Conservation (phyloP, 2,113 vertebrate genomes). For the Lethenteron reissneri region DNA sequence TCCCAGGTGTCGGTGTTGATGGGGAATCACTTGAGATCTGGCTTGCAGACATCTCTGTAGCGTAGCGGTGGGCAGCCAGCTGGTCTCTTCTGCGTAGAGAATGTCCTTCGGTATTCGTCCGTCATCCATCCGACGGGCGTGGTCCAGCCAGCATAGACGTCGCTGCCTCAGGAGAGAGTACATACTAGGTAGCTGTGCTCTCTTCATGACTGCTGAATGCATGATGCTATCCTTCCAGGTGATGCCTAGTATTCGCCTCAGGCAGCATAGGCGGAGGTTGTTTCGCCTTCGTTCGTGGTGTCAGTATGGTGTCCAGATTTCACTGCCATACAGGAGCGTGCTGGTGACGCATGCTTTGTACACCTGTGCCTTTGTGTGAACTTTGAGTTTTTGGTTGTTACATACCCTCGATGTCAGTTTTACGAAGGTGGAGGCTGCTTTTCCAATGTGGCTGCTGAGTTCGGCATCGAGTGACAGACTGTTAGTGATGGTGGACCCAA, state of each 20-base stretch:
- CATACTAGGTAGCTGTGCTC: background rate
- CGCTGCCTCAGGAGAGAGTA: background rate
- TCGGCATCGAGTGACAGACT: background rate
- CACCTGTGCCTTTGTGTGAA: background rate
- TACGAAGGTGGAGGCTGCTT: background rate
- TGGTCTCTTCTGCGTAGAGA: background rate
- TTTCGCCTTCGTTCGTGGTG: background rate
- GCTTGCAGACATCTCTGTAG: background rate
- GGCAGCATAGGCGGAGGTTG: background rate
- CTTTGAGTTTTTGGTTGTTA: background rate
- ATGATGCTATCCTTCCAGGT: background rate
- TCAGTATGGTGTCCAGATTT: background rate
- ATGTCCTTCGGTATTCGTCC: background rate
- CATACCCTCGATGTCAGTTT: background rate
- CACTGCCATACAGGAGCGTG: background rate
- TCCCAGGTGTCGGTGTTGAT: background rate
- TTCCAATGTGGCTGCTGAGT: constrained; percentile 2
- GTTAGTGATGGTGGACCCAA: background rate
- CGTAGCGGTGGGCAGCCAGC: background rate
- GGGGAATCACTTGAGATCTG: background rate
- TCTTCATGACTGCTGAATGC: background rate
- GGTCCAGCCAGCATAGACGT: background rate
- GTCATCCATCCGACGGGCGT: background rate
- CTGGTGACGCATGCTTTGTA: background rate
- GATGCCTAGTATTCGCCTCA: background rate